These are phyloP conservation scores for Nyleta sp. DNA, from an alignment of 2,888 invertebrate species.

Conservation along the genomic window DNA sequence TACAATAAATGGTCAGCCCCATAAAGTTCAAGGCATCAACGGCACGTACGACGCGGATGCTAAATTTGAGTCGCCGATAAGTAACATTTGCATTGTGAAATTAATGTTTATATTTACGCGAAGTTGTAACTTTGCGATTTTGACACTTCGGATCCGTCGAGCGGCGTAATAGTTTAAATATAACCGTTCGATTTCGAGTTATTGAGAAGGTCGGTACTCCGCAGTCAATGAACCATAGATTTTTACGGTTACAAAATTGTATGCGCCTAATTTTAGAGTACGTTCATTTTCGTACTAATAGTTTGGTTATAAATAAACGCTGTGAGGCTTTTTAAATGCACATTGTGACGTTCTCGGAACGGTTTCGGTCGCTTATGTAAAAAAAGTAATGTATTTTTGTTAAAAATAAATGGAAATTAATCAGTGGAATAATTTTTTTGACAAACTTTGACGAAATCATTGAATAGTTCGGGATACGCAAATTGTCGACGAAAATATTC, in stretches of 20 bases:
- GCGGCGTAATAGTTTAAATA: constrained; percentile 42
- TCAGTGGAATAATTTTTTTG: too few relatives aligned
- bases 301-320: too few relatives aligned
- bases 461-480: too few relatives aligned
- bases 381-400: too few relatives aligned
- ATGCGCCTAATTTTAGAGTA: not conserved
- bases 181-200: constrained; percentile 47
- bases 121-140: constrained; percentile 40
- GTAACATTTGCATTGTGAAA: constrained; percentile 47
- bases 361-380: too few relatives aligned
- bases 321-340: too few relatives aligned
- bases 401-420: too few relatives aligned
- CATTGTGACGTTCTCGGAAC: too few relatives aligned
- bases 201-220: constrained; percentile 43
- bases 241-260: not conserved
- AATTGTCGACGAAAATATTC: too few relatives aligned
- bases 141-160: constrained; percentile 23
- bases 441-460: too few relatives aligned
- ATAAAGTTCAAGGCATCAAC: constrained; percentile 24
- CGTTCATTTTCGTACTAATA: too few relatives aligned
- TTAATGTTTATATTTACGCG: constrained; percentile 33
- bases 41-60: not conserved
- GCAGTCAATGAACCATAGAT: constrained; percentile 48
- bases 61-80: constrained; percentile 22
- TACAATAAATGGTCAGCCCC: constrained; percentile 33